Percentiles rank a stretch among this genome's conserved stretches.
Evolutionary conservation across 2,797 vertebrate genomes (phyloP).

Genomic region (Platalea minor): DNA sequence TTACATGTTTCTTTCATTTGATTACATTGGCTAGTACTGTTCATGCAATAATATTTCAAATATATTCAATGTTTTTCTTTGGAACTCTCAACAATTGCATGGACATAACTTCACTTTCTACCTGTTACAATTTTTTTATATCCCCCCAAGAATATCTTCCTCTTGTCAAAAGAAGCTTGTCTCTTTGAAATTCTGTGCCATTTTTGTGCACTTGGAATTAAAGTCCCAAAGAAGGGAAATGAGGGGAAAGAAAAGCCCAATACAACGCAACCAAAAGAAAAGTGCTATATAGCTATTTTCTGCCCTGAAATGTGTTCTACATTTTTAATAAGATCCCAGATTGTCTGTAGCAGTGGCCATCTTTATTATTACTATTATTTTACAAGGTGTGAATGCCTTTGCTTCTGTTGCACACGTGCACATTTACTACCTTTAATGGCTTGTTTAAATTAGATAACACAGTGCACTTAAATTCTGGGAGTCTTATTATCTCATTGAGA

Average conservation of each 20-base stretch:
- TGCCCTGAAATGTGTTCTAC: slow-evolving; percentile 68
- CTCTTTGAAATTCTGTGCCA: slow-evolving; percentile 25
- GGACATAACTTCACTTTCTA: background rate
- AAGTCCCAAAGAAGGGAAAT: slow-evolving; percentile 4
- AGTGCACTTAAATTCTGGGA: slow-evolving; percentile 74
- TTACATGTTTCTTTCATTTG: background rate
- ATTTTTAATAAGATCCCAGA: slow-evolving; percentile 81
- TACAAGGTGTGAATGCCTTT: slow-evolving; percentile 68
- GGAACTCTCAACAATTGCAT: background rate
- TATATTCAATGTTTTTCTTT: background rate
- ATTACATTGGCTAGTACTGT: background rate
- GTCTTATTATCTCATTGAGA: slow-evolving; percentile 77
- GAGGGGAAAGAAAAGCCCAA: background rate
- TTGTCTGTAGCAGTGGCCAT: slow-evolving; percentile 67
- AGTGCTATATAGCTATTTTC: slow-evolving; percentile 73
- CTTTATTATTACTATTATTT: slow-evolving; percentile 68
- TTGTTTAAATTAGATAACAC: slow-evolving; percentile 68
- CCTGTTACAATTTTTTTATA: background rate
- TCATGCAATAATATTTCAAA: background rate
- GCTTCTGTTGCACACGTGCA: slow-evolving; percentile 67
- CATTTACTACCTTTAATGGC: slow-evolving; percentile 69
- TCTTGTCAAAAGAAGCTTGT: background rate
- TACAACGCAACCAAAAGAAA: background rate
- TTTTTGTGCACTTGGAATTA: background rate
- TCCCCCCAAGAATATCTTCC: background rate